phyloP scores from a whole-genome alignment of 2,888 invertebrate genomes.

The Oscheius myriophilus region DNA sequence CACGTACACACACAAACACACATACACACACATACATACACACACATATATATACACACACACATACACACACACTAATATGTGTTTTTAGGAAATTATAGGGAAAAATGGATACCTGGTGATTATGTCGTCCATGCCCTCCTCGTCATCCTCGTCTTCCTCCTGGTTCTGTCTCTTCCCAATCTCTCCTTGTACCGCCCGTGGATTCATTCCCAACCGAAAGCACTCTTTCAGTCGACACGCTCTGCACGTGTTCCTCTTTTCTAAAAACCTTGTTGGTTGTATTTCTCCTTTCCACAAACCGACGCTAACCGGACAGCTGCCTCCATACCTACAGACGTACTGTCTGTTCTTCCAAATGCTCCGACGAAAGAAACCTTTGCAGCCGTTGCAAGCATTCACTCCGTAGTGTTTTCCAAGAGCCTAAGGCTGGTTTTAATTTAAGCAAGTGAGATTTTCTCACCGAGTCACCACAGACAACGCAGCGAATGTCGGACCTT shows the following conservation, averaged over 20 bases:
- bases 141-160: slow-evolving; percentile 31
- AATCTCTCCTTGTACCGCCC: slow-evolving; percentile 51
- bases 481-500: slow-evolving; percentile 29
- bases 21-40: no score
- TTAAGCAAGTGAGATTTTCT: not conserved
- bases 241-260: slow-evolving; percentile 54
- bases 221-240: slow-evolving; percentile 47
- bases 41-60: no score
- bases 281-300: not conserved
- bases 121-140: slow-evolving; percentile 12
- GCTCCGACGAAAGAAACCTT: slow-evolving; percentile 65
- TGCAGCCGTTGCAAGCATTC: slow-evolving; percentile 66
- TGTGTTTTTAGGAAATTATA: not conserved
- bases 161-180: slow-evolving; percentile 33
- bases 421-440: slow-evolving; percentile 38
- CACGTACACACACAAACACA: no score
- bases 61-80: no score
- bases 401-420: slow-evolving; percentile 61
- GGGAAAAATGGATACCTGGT: slow-evolving; percentile 15
- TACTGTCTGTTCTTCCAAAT: slow-evolving; percentile 57
- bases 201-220: slow-evolving; percentile 58
- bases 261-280: slow-evolving; percentile 35
- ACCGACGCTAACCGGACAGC: slow-evolving; percentile 49
- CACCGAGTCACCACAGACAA: slow-evolving; percentile 49
- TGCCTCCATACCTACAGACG: slow-evolving; percentile 46